Evolutionary conservation across 2,797 vertebrate species (phyloP), one percentile per base, ranked within the genome.

Genomic region (Sciaenops ocellatus): DNA sequence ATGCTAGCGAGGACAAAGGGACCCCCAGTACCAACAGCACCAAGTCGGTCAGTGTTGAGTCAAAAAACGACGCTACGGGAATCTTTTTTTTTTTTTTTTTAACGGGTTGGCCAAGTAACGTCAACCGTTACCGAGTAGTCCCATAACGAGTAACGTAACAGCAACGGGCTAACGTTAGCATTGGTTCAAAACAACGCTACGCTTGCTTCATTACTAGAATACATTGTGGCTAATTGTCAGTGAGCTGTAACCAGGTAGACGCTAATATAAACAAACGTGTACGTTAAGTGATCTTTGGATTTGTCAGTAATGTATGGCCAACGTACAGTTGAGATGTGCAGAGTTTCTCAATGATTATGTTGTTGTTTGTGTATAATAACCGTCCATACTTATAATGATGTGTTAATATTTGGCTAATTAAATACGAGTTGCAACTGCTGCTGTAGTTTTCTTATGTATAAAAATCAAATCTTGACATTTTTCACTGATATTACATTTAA

Each of bases 1-100:
- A 69, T 51, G 89, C 88, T 90, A 88, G 79, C 82, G 90, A 92
- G 92, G 94, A 95, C 94, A 95, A 95, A 95, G 94, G 86, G 81
- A 90, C 60, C 61, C 34, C 56, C 3, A 62, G 62, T 78, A 82
- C 54, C 69, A 79, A 62, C 63, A 77, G 47, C 67, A 75, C 26
- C 38, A 15, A 78, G 51, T 84, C 70, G 61, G 69, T 52, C 72
- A 24, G 73, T 68, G 55, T 74, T 34, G 11, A 74, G 48, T 57
- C 26, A 0, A 15, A 15, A 54, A 52, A 64, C 15, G 12, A 56
- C 47, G 8, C 42, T 3, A 13, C 0, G 13, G 50, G 1, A 60
- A 6, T 80, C 4, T 7, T 26, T 3, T 60, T 38, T 77, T 3
- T 65, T 65, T 77, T 42, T 7, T 22, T 82, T 80, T 47, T n/a